Conservation (phyloP, 2,797 vertebrate genomes). For the Manis pentadactyla region DNA sequence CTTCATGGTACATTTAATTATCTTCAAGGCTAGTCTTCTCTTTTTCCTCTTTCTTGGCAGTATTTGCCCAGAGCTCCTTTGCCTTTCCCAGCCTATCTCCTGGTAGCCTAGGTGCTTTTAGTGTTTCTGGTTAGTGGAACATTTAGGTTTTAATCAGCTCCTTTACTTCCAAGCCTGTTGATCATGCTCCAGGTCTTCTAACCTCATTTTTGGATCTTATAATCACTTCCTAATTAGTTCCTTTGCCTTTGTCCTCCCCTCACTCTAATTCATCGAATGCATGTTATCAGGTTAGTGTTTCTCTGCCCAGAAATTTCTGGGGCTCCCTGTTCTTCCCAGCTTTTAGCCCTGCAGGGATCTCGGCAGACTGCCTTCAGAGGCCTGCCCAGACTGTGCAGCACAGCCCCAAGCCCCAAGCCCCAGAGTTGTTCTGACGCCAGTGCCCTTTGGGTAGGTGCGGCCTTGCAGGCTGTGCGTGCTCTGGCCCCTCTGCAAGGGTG, state of each 20-base stretch:
- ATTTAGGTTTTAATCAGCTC: neutral
- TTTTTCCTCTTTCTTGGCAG: neutral
- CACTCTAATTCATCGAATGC: neutral
- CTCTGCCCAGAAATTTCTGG: neutral
- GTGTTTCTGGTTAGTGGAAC: neutral
- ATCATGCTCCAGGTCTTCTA: neutral
- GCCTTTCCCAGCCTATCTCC: neutral
- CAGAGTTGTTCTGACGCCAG: no score
- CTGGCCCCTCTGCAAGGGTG: neutral
- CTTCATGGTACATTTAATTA: neutral
- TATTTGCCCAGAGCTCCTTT: neutral
- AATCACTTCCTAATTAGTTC: neutral
- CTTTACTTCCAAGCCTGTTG: neutral
- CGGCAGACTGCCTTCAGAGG: neutral
- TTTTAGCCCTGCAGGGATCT: neutral
- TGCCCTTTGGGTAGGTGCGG: neutral
- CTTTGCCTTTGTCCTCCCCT: slow-evolving; percentile 4
- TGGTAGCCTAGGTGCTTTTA: neutral
- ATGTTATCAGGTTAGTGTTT: neutral
- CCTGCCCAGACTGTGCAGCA: neutral
- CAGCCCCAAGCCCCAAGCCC: neutral
- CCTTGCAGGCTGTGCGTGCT: neutral
- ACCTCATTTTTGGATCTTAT: neutral
- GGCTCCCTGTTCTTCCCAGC: neutral
- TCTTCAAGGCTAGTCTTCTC: neutral